Evolutionary conservation across 2,797 vertebrate species (phyloP).

Genomic region (Halcyon leucocephala): DNA sequence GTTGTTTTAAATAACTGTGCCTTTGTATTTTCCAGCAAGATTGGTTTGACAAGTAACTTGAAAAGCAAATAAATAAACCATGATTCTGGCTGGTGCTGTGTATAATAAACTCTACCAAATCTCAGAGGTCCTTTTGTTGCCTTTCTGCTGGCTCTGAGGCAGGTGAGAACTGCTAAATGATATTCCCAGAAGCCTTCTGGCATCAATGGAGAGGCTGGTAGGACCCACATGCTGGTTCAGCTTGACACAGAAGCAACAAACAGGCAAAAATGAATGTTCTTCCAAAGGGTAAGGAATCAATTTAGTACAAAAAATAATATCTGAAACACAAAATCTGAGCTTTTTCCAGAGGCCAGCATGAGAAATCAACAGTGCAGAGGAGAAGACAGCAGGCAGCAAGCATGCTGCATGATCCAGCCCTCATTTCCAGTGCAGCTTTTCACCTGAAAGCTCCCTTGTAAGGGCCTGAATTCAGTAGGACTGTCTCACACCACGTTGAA

Average conservation of each 20-base stretch:
- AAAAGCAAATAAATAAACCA: conserved; percentile 14
- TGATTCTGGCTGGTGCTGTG: not conserved
- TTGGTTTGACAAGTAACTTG: not conserved
- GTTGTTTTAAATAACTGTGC: not conserved
- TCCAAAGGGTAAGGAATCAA: not conserved
- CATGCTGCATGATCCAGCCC: not conserved
- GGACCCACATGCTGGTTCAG: not conserved
- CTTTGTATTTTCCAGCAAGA: not conserved
- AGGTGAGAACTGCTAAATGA: not conserved
- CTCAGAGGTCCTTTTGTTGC: not conserved
- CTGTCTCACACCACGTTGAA: not conserved
- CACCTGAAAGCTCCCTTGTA: not conserved
- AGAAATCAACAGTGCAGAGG: not conserved
- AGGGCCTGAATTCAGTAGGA: not conserved
- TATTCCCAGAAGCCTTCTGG: not conserved
- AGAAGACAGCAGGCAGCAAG: not conserved
- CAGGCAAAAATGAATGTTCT: conserved; percentile 1
- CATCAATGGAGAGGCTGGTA: not conserved
- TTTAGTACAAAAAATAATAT: not conserved
- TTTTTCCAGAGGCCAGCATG: not conserved
- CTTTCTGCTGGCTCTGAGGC: not conserved
- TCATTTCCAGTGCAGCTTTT: not conserved
- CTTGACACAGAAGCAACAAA: not conserved
- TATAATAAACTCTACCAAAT: not conserved
- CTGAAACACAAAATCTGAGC: not conserved